These are phyloP conservation scores for Mugil cephalus DNA, from an alignment of 2,113 vertebrate species.

Conservation along the genomic window DNA sequence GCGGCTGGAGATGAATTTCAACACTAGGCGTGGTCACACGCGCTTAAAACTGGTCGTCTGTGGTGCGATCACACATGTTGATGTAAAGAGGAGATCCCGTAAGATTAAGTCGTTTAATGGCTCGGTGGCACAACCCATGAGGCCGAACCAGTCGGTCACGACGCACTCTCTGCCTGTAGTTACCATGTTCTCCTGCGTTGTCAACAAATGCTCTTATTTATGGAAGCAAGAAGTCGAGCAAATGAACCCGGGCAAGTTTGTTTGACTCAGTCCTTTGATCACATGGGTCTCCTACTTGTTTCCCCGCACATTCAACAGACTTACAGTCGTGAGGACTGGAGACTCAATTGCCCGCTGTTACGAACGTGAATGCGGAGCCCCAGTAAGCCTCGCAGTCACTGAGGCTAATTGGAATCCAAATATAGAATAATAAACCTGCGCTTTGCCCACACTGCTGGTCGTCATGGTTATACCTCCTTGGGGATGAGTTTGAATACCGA, in stretches of 20 bases:
- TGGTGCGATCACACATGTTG: too few relatives aligned
- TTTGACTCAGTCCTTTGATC: slow-evolving; percentile 54
- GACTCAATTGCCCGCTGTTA: slow-evolving; percentile 51
- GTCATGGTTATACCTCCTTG: slow-evolving; percentile 73
- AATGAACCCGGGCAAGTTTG: slow-evolving; percentile 39
- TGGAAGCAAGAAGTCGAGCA: slow-evolving; percentile 26
- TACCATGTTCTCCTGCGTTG: slow-evolving; percentile 23
- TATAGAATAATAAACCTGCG: slow-evolving; percentile 72
- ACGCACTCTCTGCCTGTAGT: background rate
- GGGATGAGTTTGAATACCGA: slow-evolving; percentile 65
- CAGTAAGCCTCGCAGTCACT: slow-evolving; percentile 46
- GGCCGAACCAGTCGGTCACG: background rate
- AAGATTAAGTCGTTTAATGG: background rate
- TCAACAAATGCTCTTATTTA: slow-evolving; percentile 7
- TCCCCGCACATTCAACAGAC: slow-evolving; percentile 52
- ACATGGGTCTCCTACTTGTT: slow-evolving; percentile 28
- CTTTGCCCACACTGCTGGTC: slow-evolving; percentile 64
- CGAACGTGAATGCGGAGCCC: slow-evolving; percentile 40
- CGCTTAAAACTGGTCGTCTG: too few relatives aligned
- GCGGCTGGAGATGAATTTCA: too few relatives aligned
- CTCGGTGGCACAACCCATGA: background rate
- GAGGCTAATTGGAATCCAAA: slow-evolving; percentile 77
- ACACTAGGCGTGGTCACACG: too few relatives aligned
- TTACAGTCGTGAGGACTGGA: slow-evolving; percentile 31
- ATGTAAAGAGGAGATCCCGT: too few relatives aligned